Base-by-base conservation (phyloP, 2,113 vertebrate genomes). In the Peromyscus maniculatus region DNA sequence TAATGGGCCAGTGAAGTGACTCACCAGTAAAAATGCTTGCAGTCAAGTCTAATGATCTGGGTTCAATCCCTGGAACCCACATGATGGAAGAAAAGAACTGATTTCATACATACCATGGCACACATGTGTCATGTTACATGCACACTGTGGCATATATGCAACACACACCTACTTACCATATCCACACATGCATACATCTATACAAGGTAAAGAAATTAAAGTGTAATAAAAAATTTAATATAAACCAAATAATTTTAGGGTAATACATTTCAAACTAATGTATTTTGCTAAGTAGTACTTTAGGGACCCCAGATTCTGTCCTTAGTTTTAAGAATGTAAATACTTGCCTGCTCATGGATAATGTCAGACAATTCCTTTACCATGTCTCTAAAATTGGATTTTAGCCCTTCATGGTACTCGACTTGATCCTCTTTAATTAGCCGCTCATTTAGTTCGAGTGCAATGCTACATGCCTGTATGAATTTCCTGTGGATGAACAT, bases 401-500 rank as follows among this genome's bases (percentile, higher is more conserved):
- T 99, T 28, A 99, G 98, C 24, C 99, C 99, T 97, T 99, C 99
- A 0, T 99, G 99, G 97, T 99, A 99, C 97, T 99, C 99, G 69
- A 99, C 97, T 97, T 99, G 99, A 97, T 99, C 99, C 87, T 99
- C 99, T 97, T 99, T 99, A 97, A 99, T 99, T 77, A 99, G 98
- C 1, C 99, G 98, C 96, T 99, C 99, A 0, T 99, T 99, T 86
- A 99, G 99, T 96, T 99, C 99, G 97, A 99, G 99, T 71, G 99
- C 99, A 96, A 99, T 98, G 97, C 99, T 99, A 98, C 99, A 99
- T 6, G 99, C 99, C 97, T 99, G 99, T 36, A 99, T 99, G 95
- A 99, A 99, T 71, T 99, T 99, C 98, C 99, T 99, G 96, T 49
- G 91, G 91, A 78, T 55, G 87, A 95, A 98, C 87, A 96, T 36